Conservation (phyloP, 2,888 invertebrate genomes). For the Sepioteuthis lessoniana region DNA sequence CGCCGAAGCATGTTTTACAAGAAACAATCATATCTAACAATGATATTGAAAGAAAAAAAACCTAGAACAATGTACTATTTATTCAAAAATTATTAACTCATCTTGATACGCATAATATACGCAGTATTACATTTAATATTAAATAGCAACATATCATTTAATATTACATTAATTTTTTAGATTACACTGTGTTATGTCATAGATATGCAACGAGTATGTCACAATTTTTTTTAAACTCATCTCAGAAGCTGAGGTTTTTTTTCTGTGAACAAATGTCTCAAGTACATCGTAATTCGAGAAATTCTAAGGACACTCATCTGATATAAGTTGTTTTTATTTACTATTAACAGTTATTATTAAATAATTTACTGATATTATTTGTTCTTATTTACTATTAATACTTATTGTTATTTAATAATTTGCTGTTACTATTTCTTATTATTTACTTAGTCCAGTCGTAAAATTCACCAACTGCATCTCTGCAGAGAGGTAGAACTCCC, state of each 20-base stretch:
- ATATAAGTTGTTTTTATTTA: no score
- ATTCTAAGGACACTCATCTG: no score
- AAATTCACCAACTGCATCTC: no score
- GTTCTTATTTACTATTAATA: no score
- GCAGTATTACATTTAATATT: background rate
- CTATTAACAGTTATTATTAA: no score
- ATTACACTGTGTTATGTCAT: background rate
- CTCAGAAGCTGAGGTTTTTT: background rate
- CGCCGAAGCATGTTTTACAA: background rate
- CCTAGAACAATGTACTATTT: background rate
- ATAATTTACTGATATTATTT: no score
- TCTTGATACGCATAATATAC: background rate
- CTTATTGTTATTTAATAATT: no score
- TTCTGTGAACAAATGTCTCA: background rate
- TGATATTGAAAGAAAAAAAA: background rate
- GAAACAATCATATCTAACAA: slow-evolving; percentile 33
- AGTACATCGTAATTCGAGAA: background rate
- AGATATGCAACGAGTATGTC: background rate
- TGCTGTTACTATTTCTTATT: no score
- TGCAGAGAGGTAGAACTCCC: no score
- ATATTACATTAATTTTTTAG: background rate
- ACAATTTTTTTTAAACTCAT: no score
- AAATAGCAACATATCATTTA: background rate
- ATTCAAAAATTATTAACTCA: background rate
- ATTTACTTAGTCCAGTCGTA: no score